phyloP scores from a whole-genome alignment of 2,797 vertebrate species.

The Centropyge bicolor region DNA sequence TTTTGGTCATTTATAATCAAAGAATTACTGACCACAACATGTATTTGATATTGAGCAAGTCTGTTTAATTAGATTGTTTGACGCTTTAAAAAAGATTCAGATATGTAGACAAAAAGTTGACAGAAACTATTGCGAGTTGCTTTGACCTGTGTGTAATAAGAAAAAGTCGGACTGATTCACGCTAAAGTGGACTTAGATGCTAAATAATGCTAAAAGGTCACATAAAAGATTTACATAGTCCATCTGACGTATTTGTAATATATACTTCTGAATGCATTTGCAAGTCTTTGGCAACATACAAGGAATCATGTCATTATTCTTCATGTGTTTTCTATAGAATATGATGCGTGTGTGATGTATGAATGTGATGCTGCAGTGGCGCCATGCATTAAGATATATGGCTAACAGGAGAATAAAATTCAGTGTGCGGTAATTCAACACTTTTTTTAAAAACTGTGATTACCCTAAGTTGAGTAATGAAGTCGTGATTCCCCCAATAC shows the following conservation, averaged over 20 bases:
- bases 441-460: conserved; percentile 17
- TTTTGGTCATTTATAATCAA: not conserved
- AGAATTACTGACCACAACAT: not conserved
- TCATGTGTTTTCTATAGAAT: too few relatives aligned
- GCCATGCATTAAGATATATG: not conserved
- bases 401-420: not conserved
- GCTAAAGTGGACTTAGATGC: not conserved
- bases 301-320: not conserved
- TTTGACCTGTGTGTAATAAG: not conserved
- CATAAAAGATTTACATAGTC: not conserved
- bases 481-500: conserved; percentile 26
- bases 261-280: not conserved
- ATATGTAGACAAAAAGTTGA: not conserved
- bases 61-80: not conserved
- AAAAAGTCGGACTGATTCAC: too few relatives aligned
- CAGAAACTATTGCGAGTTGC: not conserved
- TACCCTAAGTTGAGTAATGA: conserved; percentile 41
- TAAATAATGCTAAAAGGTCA: not conserved
- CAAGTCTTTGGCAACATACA: not conserved
- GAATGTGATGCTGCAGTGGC: not conserved
- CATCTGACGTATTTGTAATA: not conserved
- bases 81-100: not conserved
- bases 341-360: too few relatives aligned
- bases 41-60: not conserved
- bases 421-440: conserved; percentile 5